These are phyloP conservation scores for Sarcophaga bullata DNA, from an alignment of 1,140 invertebrate species.

Conservation along the genomic window DNA sequence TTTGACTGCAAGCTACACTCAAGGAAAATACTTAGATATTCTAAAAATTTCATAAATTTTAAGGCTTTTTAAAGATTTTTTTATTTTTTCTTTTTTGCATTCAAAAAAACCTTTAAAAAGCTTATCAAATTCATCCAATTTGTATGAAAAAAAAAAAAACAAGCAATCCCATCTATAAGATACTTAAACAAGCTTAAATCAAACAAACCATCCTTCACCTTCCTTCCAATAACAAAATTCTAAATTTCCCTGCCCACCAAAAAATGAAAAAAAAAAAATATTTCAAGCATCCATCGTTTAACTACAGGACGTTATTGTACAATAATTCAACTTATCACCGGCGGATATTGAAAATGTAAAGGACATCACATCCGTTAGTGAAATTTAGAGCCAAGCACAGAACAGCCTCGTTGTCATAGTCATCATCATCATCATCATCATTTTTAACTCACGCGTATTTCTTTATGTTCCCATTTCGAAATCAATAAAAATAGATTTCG, in stretches of 20 bases:
- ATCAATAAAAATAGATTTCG: conserved; percentile 63
- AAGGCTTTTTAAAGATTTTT: neutral
- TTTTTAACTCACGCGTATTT: conserved; percentile 27
- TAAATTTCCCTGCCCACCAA: neutral
- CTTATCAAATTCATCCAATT: conserved; percentile 38
- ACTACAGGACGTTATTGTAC: conserved; percentile 44
- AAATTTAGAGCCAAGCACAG: conserved; percentile 23
- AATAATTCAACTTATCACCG: conserved; percentile 65
- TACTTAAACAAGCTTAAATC: conserved; percentile 38
- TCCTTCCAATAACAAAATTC: neutral
- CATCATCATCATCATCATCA: conserved; percentile 15
- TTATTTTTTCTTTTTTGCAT: neutral
- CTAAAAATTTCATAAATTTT: neutral
- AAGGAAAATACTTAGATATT: neutral
- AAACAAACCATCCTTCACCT: neutral
- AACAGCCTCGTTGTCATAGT: neutral
- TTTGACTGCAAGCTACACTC: neutral
- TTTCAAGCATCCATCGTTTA: conserved; percentile 21
- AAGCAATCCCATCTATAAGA: conserved; percentile 26
- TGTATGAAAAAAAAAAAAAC: conserved; percentile 3
- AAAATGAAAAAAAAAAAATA: conserved; percentile 2
- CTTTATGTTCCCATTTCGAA: neutral
- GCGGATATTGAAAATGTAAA: conserved; percentile 62
- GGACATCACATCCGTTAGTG: conserved; percentile 61
- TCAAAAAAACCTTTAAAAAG: neutral